These are phyloP conservation scores for Ophioderma brevispina DNA, from an alignment of 35 echinoderm and acorn worm genomes.

Conservation along the genomic window DNA sequence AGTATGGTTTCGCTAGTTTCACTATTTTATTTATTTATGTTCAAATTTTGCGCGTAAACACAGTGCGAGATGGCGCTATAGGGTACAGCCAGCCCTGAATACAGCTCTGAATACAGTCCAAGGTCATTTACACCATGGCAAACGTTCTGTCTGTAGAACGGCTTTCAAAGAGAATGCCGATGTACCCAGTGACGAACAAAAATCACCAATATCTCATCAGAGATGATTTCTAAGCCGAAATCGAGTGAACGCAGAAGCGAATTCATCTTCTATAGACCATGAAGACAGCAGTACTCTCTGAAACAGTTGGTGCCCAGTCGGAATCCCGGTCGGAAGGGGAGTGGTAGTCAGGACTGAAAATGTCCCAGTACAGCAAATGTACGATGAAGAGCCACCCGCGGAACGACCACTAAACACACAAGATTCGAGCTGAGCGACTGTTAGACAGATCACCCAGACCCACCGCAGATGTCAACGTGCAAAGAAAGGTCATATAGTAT, in stretches of 20 bases:
- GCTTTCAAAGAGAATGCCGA: not conserved
- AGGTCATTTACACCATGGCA: constrained; percentile 1
- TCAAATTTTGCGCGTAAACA: too few relatives aligned
- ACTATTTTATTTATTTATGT: too few relatives aligned
- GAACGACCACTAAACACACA: not conserved
- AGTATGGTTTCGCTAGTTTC: too few relatives aligned
- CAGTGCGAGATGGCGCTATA: too few relatives aligned
- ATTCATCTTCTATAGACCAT: not conserved
- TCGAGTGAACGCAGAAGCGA: not conserved
- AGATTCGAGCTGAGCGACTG: too few relatives aligned
- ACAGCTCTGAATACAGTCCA: too few relatives aligned
- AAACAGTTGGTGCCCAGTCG: not conserved
- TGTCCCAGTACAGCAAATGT: not conserved
- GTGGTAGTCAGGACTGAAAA: not conserved
- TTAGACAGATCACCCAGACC: too few relatives aligned
- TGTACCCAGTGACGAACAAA: not conserved
- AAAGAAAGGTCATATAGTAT: too few relatives aligned
- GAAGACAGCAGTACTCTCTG: not conserved
- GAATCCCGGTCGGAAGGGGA: not conserved
- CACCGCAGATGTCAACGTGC: too few relatives aligned
- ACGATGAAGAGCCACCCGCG: not conserved
- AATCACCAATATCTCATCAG: not conserved
- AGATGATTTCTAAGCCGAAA: not conserved
- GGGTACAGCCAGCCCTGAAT: too few relatives aligned
- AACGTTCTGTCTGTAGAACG: too few relatives aligned